phyloP scores from a whole-genome alignment of 2,113 vertebrate genomes.

The Phylloscopus trochilus region DNA sequence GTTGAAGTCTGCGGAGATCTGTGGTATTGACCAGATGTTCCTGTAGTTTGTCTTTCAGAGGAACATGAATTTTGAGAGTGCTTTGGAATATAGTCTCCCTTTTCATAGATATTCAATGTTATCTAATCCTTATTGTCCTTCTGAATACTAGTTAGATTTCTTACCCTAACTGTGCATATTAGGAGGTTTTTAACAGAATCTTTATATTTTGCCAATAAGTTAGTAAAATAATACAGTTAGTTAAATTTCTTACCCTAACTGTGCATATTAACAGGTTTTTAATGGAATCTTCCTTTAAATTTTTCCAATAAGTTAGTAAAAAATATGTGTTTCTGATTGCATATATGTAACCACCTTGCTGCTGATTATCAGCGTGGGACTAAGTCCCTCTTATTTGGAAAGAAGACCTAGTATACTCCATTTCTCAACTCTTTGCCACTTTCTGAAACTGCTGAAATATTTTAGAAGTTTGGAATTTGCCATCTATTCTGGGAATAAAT shows the following conservation, averaged over 20 bases:
- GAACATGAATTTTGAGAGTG: background rate
- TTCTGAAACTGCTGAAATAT: background rate
- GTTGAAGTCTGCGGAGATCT: rapidly evolving
- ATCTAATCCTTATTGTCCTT: background rate
- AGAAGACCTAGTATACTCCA: background rate
- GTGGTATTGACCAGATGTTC: background rate
- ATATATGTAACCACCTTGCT: background rate
- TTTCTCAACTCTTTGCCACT: background rate
- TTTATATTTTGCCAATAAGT: background rate
- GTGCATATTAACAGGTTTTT: background rate
- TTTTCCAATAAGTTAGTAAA: background rate
- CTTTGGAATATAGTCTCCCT: background rate
- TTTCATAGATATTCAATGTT: background rate
- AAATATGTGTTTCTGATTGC: background rate
- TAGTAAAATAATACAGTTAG: background rate
- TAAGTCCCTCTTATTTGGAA: background rate
- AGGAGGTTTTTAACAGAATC: background rate
- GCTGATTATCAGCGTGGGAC: background rate
- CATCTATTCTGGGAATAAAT: background rate
- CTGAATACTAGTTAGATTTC: background rate
- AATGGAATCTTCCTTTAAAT: background rate
- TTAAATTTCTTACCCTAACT: background rate
- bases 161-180: background rate
- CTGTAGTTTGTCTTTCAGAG: background rate
- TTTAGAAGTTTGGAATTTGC: background rate